Percentiles rank a stretch among this genome's conserved stretches.
Conservation (phyloP, 2,113 vertebrate species). For the Rynchops niger region DNA sequence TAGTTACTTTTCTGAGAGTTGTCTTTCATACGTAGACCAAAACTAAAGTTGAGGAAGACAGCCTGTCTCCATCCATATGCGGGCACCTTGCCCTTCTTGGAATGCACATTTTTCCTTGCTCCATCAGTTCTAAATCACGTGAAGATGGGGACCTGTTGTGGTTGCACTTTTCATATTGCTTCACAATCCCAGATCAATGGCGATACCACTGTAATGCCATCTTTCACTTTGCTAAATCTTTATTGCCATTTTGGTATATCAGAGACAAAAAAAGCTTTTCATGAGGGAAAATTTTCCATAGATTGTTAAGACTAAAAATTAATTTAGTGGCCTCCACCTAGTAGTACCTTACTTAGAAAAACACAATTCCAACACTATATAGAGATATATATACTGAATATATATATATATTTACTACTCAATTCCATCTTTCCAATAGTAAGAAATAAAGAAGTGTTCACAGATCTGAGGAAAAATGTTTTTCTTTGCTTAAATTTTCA, state of each 20-base stretch:
- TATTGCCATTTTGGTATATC: neutral
- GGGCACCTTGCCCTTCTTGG: neutral
- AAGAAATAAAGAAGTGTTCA: neutral
- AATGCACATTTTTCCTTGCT: neutral
- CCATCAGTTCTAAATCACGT: neutral
- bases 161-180: neutral
- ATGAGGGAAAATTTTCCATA: neutral
- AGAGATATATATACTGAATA: neutral
- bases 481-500: neutral
- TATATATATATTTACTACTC: neutral
- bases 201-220: neutral
- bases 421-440: neutral
- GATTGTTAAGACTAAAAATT: neutral
- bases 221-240: neutral
- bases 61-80: constrained; percentile 3
- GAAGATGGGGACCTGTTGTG: neutral
- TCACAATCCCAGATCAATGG: neutral
- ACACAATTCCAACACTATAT: neutral
- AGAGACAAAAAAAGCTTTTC: neutral
- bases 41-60: constrained; percentile 49
- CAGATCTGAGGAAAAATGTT: neutral
- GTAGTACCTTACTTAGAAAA: neutral
- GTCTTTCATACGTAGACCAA: constrained; percentile 64
- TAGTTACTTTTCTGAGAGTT: constrained; percentile 40
- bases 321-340: neutral